A percentile compares a stretch with the other conserved stretches of the same genome.
phyloP scores from a whole-genome alignment of 1,140 invertebrate genomes.

The Euwallacea similis region DNA sequence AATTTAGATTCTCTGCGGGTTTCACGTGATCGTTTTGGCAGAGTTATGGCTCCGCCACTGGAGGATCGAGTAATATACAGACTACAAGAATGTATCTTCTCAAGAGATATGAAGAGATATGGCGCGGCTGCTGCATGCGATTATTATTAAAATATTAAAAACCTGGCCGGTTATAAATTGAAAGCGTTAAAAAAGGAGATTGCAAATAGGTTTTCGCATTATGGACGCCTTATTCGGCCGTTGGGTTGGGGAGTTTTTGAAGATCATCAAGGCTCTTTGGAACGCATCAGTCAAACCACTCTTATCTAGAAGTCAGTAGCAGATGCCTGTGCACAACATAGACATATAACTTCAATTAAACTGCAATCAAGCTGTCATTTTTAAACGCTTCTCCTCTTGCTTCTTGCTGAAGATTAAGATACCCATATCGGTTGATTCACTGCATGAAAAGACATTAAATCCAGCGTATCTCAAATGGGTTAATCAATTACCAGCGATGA shows the following conservation, averaged over 20 bases:
- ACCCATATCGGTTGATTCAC: constrained; percentile 35
- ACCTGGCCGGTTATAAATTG: constrained; percentile 34
- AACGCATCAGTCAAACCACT: no score
- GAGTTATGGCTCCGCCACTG: constrained; percentile 9
- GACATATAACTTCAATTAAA: constrained; percentile 28
- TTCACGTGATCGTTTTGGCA: no score
- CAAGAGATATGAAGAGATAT: constrained; percentile 33
- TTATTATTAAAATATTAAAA: constrained; percentile 37
- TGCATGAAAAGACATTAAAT: constrained; percentile 35
- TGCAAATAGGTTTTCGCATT: constrained; percentile 29
- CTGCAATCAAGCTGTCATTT: constrained; percentile 28
- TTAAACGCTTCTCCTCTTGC: constrained; percentile 22
- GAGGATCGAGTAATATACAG: constrained; percentile 13
- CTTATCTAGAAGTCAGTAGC: no score
- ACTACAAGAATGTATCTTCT: constrained; percentile 27
- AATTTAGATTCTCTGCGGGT: no score
- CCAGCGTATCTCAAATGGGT: constrained; percentile 34
- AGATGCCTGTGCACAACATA: constrained; percentile 2
- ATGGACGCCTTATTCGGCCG: constrained; percentile 21
- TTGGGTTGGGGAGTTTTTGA: not conserved
- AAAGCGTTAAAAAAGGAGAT: constrained; percentile 34
- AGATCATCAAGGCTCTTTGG: no score
- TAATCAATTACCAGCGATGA: constrained; percentile 35
- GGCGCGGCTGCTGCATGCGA: constrained; percentile 32
- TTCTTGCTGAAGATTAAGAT: constrained; percentile 31